phyloP scores from a whole-genome alignment of 1,140 invertebrate species.

The Papilio xuthus region DNA sequence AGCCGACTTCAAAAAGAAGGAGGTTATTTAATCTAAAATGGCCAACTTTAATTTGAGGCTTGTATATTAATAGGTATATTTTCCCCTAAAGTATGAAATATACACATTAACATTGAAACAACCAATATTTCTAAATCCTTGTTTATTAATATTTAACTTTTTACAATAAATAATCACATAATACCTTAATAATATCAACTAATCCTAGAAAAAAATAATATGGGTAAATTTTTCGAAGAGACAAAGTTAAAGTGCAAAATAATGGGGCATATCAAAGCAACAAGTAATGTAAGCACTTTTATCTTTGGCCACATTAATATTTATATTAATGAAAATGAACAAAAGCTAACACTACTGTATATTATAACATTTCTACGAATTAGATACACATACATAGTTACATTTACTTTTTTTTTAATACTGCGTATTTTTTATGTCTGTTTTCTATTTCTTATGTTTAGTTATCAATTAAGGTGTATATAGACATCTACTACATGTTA shows the following conservation, averaged over 20 bases:
- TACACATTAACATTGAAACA: not conserved
- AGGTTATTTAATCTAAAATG: not conserved
- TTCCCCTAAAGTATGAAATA: not conserved
- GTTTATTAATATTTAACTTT: not conserved
- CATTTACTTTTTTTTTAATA: not conserved
- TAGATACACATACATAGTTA: not conserved
- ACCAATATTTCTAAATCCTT: not conserved
- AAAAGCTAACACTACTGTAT: not conserved
- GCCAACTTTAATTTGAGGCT: not conserved
- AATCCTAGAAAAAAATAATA: no score
- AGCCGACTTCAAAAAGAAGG: no score
- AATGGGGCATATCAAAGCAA: no score
- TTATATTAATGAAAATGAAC: not conserved
- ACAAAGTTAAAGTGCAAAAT: no score
- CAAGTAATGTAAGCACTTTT: no score
- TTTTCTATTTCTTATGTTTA: no score
- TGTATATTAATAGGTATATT: no score
- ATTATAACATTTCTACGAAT: not conserved
- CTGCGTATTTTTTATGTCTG: not conserved
- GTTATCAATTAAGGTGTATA: not conserved
- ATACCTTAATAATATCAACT: not conserved
- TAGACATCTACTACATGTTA: not conserved
- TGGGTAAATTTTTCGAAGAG: no score
- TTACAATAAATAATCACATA: conserved; percentile 5
- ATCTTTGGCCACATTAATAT: not conserved